Percentiles rank a stretch among this genome's conserved stretches.
These are phyloP conservation scores for Vicugna pacos DNA, from an alignment of 2,113 vertebrate species.

Conservation along the genomic window DNA sequence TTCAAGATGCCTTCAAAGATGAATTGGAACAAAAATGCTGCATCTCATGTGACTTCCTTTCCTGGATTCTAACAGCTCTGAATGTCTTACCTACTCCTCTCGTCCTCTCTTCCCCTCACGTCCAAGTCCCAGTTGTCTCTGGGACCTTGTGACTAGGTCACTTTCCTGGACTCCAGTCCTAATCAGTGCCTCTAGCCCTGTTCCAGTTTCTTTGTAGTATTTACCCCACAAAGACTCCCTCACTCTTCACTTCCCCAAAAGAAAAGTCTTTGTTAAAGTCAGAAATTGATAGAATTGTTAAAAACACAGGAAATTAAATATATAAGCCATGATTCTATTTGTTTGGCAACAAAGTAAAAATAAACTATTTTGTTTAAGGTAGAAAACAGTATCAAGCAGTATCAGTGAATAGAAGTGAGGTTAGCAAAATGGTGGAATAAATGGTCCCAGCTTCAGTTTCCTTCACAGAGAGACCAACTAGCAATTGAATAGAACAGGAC, in stretches of 20 bases:
- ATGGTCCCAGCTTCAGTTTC: too few species aligned
- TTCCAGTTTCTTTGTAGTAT: neutral
- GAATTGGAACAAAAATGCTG: neutral
- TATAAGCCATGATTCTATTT: neutral
- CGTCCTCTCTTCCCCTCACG: neutral
- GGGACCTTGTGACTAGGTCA: neutral
- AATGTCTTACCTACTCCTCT: neutral
- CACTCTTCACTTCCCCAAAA: neutral
- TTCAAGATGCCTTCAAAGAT: neutral
- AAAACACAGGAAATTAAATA: neutral
- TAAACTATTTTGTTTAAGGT: neutral
- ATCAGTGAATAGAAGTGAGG: neutral
- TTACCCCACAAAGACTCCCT: neutral
- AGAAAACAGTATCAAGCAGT: neutral
- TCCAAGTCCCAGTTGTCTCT: neutral
- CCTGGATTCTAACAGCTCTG: neutral
- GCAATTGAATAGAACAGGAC: neutral
- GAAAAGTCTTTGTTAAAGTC: neutral
- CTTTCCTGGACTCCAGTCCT: neutral
- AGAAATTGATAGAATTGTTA: neutral
- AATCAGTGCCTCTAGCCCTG: neutral
- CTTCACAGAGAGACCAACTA: neutral
- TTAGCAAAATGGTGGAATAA: neutral
- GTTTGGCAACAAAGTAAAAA: neutral
- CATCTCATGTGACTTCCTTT: neutral